Evolutionary conservation across 2,797 vertebrate species (phyloP), one percentile per base, ranked within the genome.

Genomic region (Rallus crepitans): DNA sequence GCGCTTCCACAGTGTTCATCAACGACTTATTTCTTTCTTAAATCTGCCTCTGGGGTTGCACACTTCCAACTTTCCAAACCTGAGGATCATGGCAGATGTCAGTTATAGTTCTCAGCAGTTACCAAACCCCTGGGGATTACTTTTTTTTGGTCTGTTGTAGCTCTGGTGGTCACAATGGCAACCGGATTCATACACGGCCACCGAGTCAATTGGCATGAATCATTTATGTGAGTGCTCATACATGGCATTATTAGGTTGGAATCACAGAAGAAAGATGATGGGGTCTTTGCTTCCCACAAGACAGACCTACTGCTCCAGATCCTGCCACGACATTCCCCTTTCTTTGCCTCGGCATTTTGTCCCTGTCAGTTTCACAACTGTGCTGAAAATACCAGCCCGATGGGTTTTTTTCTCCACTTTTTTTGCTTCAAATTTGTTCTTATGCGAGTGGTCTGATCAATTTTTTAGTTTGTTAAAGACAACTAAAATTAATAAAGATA

Each of bases 151-250:
- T 76, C 76, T 90, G 53, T 91, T 6, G 17, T 86, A 78, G 87
- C 72, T 93, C 65, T 57, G 61, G 45, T 95, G 80, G 92, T 95
- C 87, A 93, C 90, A 96, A 95, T 75, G 80, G 93, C 78, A 95
- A 87, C 20, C 6, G 0, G 75, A 95, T 75, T 94, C 95, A 75
- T 82, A 96, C 68, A 55, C 2, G 10, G 68, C 40, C 35, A 39
- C 85, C 19, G 60, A 96, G 90, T 96, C 96, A 87, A 80, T 78
- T 7, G 11, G 35, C 71, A 90, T 94, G 85, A 95, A 95, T 94
- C 94, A 96, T 96, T 97, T 95, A 95, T 87, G 92, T 66, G 89
- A 93, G 87, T 95, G 48, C 73, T 91, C 75, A 90, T 55, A 95
- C 78, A 80, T 27, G 75, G 78, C 83, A 68, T 93, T 96, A 94